Base-by-base conservation (phyloP, 2,113 vertebrate genomes). In the Danio rerio region DNA sequence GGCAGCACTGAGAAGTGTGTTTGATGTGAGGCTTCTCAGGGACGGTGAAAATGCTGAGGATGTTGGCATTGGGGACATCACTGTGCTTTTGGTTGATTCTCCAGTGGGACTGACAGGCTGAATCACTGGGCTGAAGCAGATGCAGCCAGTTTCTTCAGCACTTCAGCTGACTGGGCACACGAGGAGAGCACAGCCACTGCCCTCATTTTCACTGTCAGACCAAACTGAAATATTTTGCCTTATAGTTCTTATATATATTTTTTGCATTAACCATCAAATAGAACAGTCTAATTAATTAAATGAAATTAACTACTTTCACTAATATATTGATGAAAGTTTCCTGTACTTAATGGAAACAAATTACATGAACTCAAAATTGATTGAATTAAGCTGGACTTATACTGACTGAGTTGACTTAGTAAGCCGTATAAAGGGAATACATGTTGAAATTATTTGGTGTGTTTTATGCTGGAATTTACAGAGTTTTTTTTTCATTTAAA, bases 91-190 rank as follows among this genome's bases (percentile, higher is more conserved):
- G 45, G 21, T 49, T 73, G 16, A 20, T 63, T 52, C 69, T 74
- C 68, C 47, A 52, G 31, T 31, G 31, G 31, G 56, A 16, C 62
- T 81, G 69, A 81, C 80, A 74, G 58, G 12, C 58, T 40, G 69
- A 73, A 75, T 61, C n/a, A 59, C 72, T 75, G 16, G 58, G 50
- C 59, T 62, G 6, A 42, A 20, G 16, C 58, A 71, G n/a, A 55
- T 49, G 68, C n/a, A n/a, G n/a, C n/a, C n/a, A n/a, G 68, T 72
- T 72, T 53, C n/a, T 75, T 40, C 69, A 5, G 80, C 69, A 50
- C 45, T 50, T 63, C 80, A 63, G 80, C 55, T 81, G 65, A 71
- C 65, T 69, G 52, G 45, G 52, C 65, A 80, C 78, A 58, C 18
- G 43, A 49, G 43, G n/a, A 69, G 65, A 20, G 43, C 9, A 31